Evolutionary conservation across 2,888 invertebrate species (phyloP).

Genomic region (Ashinkailepas kermadecensis): DNA sequence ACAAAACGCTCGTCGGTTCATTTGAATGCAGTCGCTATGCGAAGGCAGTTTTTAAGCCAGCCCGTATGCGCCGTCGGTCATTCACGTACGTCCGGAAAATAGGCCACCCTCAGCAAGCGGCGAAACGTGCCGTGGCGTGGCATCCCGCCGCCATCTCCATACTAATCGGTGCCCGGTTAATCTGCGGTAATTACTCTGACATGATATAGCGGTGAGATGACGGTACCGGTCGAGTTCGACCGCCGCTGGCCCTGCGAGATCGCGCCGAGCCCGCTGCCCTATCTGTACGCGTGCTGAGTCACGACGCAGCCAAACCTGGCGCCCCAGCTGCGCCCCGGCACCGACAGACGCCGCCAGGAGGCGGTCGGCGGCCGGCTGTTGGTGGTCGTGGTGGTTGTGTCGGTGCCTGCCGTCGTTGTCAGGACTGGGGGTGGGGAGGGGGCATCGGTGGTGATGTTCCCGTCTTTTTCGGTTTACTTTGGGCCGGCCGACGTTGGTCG

Average conservation of each 20-base stretch:
- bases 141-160: not conserved
- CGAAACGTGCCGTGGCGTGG: not conserved
- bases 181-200: not conserved
- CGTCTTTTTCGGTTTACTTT: too few relatives aligned
- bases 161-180: not conserved
- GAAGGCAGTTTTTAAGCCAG: not conserved
- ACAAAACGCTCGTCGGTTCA: not conserved
- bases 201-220: not conserved
- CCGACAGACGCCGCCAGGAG: too few relatives aligned
- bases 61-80: not conserved
- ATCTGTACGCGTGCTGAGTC: not conserved
- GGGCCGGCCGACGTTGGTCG: too few relatives aligned
- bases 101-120: not conserved
- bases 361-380: too few relatives aligned
- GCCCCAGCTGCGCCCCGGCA: not conserved
- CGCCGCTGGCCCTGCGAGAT: too few relatives aligned
- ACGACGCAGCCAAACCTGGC: not conserved
- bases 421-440: too few relatives aligned
- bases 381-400: too few relatives aligned
- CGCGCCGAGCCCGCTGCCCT: too few relatives aligned
- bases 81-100: not conserved
- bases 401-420: too few relatives aligned
- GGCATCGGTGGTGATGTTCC: too few relatives aligned
- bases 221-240: not conserved
- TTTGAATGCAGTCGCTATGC: not conserved